A percentile compares a stretch with the other conserved stretches of the same genome.
Evolutionary conservation across 1,140 invertebrate genomes (phyloP).

Genomic region (Ceratosolen fusciceps): DNA sequence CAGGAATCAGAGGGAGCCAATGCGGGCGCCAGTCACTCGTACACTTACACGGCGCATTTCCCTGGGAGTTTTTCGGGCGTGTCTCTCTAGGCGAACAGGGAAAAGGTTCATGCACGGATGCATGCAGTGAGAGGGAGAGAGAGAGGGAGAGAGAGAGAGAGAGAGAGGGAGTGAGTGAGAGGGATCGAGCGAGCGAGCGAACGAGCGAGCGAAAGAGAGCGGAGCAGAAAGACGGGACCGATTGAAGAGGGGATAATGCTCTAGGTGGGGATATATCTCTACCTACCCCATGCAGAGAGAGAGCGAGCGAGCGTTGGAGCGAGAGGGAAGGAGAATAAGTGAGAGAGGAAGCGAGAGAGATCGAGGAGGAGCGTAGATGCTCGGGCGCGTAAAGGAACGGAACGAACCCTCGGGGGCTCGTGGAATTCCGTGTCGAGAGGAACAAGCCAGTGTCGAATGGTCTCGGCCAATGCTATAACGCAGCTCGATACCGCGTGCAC

Average conservation of each 20-base stretch:
- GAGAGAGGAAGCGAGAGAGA: neutral
- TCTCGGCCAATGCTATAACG: conserved; percentile 43
- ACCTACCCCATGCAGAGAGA: conserved; percentile 37
- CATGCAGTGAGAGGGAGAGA: neutral
- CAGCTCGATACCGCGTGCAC: neutral
- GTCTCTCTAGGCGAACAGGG: conserved; percentile 6
- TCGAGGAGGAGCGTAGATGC: neutral
- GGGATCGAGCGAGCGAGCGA: neutral
- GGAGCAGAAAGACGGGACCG: neutral
- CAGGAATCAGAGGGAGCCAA: conserved; percentile 6
- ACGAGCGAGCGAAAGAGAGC: neutral
- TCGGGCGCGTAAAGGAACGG: neutral
- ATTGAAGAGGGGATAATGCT: conserved; percentile 32
- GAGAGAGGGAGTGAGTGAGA: neutral
- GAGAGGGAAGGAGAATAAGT: neutral
- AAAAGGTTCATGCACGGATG: neutral
- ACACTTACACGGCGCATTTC: conserved; percentile 21
- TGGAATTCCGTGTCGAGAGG: conserved; percentile 35
- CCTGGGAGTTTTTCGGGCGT: conserved; percentile 43
- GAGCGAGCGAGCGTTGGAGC: neutral
- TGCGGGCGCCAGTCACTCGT: conserved; percentile 18
- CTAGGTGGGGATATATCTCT: conserved; percentile 45
- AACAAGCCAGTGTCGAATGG: conserved; percentile 46
- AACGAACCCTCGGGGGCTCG: conserved; percentile 39
- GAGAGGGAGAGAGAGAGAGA: neutral